A percentile compares a stretch with the other conserved stretches of the same genome.
Evolutionary conservation across 2,888 invertebrate genomes (phyloP).

Genomic region (Augochlorella aurata): DNA sequence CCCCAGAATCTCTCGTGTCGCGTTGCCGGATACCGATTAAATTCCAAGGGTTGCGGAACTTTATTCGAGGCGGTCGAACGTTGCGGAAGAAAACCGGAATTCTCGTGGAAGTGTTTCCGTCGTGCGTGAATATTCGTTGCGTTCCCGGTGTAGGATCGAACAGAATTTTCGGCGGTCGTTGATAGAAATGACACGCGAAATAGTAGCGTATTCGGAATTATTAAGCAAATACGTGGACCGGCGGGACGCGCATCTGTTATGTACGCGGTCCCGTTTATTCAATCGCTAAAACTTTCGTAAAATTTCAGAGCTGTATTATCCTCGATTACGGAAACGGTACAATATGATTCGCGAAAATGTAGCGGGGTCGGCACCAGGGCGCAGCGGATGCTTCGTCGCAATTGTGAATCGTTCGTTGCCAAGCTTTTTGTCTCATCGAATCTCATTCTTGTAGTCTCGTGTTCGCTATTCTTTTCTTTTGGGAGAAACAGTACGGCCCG

Average conservation of each 20-base stretch:
- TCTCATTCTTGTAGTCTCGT: neutral
- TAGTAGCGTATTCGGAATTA: neutral
- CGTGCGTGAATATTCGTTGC: neutral
- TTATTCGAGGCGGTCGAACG: constrained; percentile 2
- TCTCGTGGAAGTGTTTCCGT: neutral
- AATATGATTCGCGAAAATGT: neutral
- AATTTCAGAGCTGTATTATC: neutral
- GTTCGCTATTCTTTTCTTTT: neutral
- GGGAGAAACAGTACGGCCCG: neutral
- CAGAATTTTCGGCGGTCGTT: neutral
- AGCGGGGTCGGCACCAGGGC: neutral
- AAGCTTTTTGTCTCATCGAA: neutral
- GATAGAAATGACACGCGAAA: neutral
- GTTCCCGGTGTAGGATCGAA: neutral
- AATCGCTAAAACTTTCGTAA: neutral
- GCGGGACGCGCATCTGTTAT: neutral
- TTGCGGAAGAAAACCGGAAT: neutral
- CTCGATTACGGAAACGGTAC: neutral
- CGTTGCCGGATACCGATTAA: neutral
- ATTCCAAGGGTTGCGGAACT: constrained; percentile 1
- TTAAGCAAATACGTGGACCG: neutral
- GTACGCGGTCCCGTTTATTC: neutral
- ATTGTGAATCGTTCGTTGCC: neutral
- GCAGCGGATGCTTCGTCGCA: neutral
- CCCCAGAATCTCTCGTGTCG: constrained; percentile 1